phyloP scores from a whole-genome alignment of 2,113 vertebrate genomes.

The Aleadryas rufinucha region DNA sequence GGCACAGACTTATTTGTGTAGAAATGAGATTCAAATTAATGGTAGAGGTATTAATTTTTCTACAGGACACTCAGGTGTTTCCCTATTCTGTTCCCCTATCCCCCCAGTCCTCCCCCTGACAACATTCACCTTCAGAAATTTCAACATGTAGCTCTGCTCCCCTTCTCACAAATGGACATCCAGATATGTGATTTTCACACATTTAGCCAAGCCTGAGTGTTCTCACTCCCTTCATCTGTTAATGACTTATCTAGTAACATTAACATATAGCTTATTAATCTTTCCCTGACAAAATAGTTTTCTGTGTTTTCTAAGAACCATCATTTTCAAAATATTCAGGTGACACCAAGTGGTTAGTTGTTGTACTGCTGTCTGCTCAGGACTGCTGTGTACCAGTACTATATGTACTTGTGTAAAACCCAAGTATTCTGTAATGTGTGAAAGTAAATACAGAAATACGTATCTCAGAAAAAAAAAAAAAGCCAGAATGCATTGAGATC shows the following conservation, averaged over 20 bases:
- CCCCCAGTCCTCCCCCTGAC: fast-evolving
- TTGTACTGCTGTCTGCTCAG: conserved; percentile 5
- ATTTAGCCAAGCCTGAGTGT: background rate
- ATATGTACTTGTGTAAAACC: background rate
- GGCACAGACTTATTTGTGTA: background rate
- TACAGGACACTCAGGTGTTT: background rate
- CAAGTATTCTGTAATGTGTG: background rate
- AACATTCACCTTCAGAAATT: background rate
- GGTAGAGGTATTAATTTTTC: background rate
- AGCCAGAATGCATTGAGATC: background rate
- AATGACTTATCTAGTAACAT: background rate
- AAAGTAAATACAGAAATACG: background rate
- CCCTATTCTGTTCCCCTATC: background rate
- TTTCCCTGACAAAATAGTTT: background rate
- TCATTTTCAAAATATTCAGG: background rate
- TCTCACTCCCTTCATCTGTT: background rate
- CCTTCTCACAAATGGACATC: background rate
- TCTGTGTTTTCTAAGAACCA: background rate
- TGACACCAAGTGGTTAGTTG: conserved; percentile 48
- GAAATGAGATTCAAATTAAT: background rate
- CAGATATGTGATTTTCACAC: background rate
- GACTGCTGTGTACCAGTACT: background rate
- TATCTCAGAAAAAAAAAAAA: background rate
- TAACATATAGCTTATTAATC: background rate
- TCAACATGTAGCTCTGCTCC: background rate